Conservation (phyloP, 2,888 invertebrate genomes). For the Blomia tropicalis region DNA sequence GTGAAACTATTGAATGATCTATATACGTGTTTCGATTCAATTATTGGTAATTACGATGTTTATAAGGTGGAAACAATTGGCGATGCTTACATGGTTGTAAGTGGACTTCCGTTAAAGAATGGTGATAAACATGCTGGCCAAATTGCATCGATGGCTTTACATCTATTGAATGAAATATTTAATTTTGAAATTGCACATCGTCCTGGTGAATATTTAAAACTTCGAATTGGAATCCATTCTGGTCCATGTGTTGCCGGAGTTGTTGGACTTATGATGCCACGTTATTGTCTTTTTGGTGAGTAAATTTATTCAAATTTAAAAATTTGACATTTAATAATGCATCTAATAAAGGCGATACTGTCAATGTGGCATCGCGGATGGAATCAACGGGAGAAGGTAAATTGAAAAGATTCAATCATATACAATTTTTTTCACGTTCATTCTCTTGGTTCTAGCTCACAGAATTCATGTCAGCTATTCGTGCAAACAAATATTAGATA, state of each 20-base stretch:
- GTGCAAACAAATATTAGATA: slow-evolving; percentile 49
- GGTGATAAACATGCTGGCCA: slow-evolving; percentile 72
- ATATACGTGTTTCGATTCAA: slow-evolving; percentile 71
- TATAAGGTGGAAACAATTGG: slow-evolving; percentile 92
- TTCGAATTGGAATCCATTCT: slow-evolving; percentile 79
- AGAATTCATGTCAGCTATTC: slow-evolving; percentile 58
- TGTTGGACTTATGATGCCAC: slow-evolving; percentile 78
- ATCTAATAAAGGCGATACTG: slow-evolving; percentile 50
- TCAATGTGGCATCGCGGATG: slow-evolving; percentile 81
- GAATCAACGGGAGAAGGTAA: slow-evolving; percentile 64
- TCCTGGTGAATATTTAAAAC: slow-evolving; percentile 69
- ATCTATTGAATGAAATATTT: slow-evolving; percentile 61
- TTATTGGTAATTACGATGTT: slow-evolving; percentile 68
- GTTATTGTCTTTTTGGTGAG: slow-evolving; percentile 63
- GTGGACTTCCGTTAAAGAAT: slow-evolving; percentile 69
- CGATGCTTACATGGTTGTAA: slow-evolving; percentile 67
- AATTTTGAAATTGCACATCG: slow-evolving; percentile 68
- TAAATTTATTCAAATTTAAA: neutral
- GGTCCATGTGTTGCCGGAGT: slow-evolving; percentile 86
- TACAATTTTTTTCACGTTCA: neutral
- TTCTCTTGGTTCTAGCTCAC: slow-evolving; percentile 40
- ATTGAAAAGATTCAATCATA: neutral
- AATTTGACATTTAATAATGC: neutral
- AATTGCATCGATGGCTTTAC: slow-evolving; percentile 80
- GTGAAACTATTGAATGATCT: slow-evolving; percentile 71